A percentile compares a stretch with the other conserved stretches of the same genome.
Evolutionary conservation across 2,888 invertebrate genomes (phyloP).

Genomic region (Troilus luridus): DNA sequence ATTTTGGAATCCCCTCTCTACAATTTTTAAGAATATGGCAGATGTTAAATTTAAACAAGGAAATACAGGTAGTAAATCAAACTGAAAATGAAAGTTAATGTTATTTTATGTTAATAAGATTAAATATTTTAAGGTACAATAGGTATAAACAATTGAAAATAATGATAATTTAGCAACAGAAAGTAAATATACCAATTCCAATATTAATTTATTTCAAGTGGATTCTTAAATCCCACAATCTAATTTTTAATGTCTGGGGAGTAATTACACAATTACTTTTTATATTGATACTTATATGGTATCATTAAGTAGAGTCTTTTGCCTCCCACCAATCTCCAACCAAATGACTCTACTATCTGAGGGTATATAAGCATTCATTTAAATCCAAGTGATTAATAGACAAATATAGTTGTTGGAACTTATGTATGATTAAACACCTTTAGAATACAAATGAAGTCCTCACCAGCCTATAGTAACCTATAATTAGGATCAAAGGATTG

Average conservation of each 20-base stretch:
- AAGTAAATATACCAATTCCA: not conserved
- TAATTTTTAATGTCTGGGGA: not conserved
- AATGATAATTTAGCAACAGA: too few relatives aligned
- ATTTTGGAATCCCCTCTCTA: too few relatives aligned
- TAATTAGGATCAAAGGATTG: too few relatives aligned
- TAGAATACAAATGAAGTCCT: not conserved
- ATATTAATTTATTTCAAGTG: not conserved
- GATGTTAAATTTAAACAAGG: too few relatives aligned
- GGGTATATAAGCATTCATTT: not conserved
- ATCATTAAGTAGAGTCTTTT: not conserved
- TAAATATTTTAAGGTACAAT: too few relatives aligned
- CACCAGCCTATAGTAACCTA: too few relatives aligned
- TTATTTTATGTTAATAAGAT: too few relatives aligned
- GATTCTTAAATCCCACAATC: not conserved
- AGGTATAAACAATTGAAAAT: too few relatives aligned
- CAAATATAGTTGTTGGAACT: not conserved
- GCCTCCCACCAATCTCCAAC: too few relatives aligned
- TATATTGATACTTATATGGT: not conserved
- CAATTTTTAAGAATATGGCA: too few relatives aligned
- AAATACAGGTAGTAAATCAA: too few relatives aligned
- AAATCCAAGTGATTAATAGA: not conserved
- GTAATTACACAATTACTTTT: not conserved
- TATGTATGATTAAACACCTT: not conserved
- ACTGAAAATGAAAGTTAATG: too few relatives aligned
- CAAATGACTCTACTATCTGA: not conserved